Evolutionary conservation across 2,113 vertebrate species (phyloP), one percentile per base, ranked within the genome.

Genomic region (Fulica atra): DNA sequence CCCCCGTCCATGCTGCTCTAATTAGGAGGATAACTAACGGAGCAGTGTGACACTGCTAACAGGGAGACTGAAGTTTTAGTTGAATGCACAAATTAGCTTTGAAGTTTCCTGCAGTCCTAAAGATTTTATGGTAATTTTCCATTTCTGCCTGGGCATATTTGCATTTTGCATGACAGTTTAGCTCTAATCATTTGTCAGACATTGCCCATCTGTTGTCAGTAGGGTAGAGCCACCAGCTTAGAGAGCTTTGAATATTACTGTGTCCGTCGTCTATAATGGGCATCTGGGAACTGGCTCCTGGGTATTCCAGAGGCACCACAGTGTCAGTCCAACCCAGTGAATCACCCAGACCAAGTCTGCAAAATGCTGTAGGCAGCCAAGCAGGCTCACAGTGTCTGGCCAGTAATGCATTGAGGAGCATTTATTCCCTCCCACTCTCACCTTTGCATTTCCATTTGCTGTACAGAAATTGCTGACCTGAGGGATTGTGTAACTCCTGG

Each of bases 101-200:
- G 96, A 97, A 95, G 96, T 98, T 98, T 97, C 97, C 97, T 89
- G 83, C 95, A 89, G 93, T 95, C 96, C 87, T 97, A 93, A 98
- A 98, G 97, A 96, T 98, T 98, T 97, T 97, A 97, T 95, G 97
- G 96, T 97, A 97, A 97, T 98, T 98, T 98, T 96, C 96, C 85
- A 88, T 97, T 97, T 97, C 97, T 97, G 96, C 97, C 95, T 93
- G 93, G 96, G 96, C 93, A 46, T 95, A 97, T 98, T 98, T 98
- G 97, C 97, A 97, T 98, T 97, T 97, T 96, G 94, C 96, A 93
- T 95, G 96, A 92, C 91, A 95, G 93, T 96, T 97, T 88, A 93
- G 96, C 93, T 97, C 92, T 91, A 84, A 89, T 98, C 81, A 94
- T 96, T 93, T 97, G 97, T 97, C 97, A 98, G 96, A 82, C 95